Conservation (phyloP, 2,797 vertebrate species). For the Danio choprae region DNA sequence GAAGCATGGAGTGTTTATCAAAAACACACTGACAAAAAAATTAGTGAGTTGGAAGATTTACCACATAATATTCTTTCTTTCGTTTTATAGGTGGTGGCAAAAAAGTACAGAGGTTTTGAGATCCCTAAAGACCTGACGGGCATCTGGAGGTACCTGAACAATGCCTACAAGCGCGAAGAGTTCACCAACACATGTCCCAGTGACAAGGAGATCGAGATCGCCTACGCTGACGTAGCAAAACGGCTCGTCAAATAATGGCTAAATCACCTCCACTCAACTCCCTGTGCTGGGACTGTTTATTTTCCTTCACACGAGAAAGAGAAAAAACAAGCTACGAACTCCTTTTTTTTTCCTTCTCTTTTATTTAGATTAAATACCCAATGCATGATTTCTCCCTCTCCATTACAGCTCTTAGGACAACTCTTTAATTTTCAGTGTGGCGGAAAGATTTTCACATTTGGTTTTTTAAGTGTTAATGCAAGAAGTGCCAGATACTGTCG, state of each 20-base stretch:
- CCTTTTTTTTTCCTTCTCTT: conserved; percentile 70
- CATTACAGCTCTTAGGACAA: conserved; percentile 42
- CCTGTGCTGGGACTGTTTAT: conserved; percentile 69
- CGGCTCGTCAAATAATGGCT: conserved; percentile 92
- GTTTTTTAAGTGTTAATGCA: conserved; percentile 36
- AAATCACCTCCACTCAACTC: conserved; percentile 25
- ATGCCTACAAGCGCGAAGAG: conserved; percentile 92
- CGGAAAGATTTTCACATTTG: conserved; percentile 45
- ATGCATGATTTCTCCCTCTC: conserved; percentile 59
- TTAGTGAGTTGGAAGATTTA: background rate
- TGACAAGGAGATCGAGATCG: conserved; percentile 97
- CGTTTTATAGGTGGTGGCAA: conserved; percentile 89
- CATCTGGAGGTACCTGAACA: conserved; percentile 96
- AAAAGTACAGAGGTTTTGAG: conserved; percentile 95
- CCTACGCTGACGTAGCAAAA: conserved; percentile 96
- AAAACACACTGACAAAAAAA: too few relatives aligned
- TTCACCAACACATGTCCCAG: conserved; percentile 99
- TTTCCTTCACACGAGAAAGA: conserved; percentile 69
- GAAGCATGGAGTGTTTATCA: too few relatives aligned
- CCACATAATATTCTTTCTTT: background rate
- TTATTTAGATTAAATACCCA: conserved; percentile 62
- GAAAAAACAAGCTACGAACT: conserved; percentile 69
- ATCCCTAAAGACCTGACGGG: conserved; percentile 93
- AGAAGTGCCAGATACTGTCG: conserved; percentile 33
- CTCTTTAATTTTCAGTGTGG: conserved; percentile 59